Conservation (phyloP, 1,140 invertebrate species). For the Mizuhopecten yessoensis region DNA sequence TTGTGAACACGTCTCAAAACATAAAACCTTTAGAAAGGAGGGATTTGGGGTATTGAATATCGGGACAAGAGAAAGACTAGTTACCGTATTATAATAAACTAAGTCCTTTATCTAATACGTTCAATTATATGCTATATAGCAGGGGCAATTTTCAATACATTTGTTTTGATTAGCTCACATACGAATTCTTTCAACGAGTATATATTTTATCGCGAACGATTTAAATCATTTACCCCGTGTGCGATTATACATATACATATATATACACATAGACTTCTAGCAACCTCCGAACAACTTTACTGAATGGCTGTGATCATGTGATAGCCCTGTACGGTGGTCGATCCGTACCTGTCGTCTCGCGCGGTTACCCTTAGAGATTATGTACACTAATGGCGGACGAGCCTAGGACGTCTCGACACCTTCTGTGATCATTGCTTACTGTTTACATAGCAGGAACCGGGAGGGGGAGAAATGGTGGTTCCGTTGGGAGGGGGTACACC, state of each 20-base stretch:
- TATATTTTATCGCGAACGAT: background rate
- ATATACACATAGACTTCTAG: background rate
- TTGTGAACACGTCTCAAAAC: background rate
- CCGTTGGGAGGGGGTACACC: background rate
- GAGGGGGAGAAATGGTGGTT: background rate
- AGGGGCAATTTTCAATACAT: slow-evolving; percentile 15
- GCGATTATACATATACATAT: slow-evolving; percentile 36
- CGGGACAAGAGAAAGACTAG: background rate
- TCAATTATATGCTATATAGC: background rate
- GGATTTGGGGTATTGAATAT: background rate
- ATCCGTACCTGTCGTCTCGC: slow-evolving; percentile 22
- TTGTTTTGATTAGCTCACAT: slow-evolving; percentile 27
- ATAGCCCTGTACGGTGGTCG: slow-evolving; percentile 6
- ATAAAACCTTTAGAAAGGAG: background rate
- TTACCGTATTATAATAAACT: background rate
- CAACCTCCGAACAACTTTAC: slow-evolving; percentile 23
- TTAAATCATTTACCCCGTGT: slow-evolving; percentile 23
- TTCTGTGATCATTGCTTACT: background rate
- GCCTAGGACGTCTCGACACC: background rate
- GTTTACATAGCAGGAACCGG: background rate
- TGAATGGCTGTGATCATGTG: slow-evolving; percentile 13
- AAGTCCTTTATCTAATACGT: background rate
- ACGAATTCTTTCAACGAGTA: slow-evolving; percentile 1
- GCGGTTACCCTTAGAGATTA: slow-evolving; percentile 37
- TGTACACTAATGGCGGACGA: slow-evolving; percentile 14